phyloP scores from a whole-genome alignment of 2,797 vertebrate genomes.

The Diplodus sargus region DNA sequence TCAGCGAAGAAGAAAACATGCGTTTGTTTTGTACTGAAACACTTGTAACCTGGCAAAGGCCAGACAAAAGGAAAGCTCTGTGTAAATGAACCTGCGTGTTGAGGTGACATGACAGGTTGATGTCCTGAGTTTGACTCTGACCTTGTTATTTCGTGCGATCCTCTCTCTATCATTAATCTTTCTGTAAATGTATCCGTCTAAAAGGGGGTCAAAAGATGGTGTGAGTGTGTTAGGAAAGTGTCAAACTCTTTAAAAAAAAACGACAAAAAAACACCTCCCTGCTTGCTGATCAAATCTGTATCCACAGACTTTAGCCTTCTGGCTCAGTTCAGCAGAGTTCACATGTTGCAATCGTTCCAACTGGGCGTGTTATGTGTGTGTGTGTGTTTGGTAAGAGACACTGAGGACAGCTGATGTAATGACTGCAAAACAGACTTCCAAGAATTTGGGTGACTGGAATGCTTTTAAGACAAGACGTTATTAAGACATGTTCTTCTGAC shows the following conservation, averaged over 20 bases:
- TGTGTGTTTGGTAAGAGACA: slow-evolving; percentile 68
- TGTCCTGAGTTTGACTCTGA: slow-evolving; percentile 40
- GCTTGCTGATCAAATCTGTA: slow-evolving; percentile 51
- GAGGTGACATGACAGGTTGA: slow-evolving; percentile 36
- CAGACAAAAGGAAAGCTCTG: neutral
- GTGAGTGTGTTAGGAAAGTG: neutral
- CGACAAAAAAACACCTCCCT: slow-evolving; percentile 10
- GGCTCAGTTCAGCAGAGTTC: slow-evolving; percentile 74
- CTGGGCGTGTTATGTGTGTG: slow-evolving; percentile 68
- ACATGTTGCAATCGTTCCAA: slow-evolving; percentile 79
- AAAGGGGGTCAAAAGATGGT: neutral
- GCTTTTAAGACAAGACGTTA: slow-evolving; percentile 32
- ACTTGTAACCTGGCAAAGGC: slow-evolving; percentile 10
- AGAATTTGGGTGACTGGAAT: slow-evolving; percentile 52
- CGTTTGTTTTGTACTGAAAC: neutral
- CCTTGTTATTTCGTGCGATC: slow-evolving; percentile 3
- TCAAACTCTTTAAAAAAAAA: neutral
- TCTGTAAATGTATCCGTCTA: neutral
- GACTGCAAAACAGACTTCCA: slow-evolving; percentile 70
- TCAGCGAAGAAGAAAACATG: neutral
- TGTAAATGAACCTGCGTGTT: slow-evolving; percentile 36
- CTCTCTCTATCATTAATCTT: neutral
- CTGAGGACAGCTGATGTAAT: slow-evolving; percentile 79
- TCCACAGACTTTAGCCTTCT: slow-evolving; percentile 68
- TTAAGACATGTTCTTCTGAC: slow-evolving; percentile 35